Conservation (phyloP, 2,113 vertebrate genomes). For the Cyprinus carpio region DNA sequence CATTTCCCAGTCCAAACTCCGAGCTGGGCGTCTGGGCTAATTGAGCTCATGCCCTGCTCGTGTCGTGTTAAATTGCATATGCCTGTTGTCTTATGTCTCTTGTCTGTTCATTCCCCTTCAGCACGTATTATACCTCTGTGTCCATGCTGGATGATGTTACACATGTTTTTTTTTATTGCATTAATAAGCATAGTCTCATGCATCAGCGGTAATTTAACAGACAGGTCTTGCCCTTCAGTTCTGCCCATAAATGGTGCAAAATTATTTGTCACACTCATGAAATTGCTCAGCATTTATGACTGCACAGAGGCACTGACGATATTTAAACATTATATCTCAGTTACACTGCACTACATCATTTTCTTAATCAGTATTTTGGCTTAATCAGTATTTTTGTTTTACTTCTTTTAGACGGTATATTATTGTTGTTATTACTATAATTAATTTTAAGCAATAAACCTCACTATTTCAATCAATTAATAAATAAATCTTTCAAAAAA, state of each 20-base stretch:
- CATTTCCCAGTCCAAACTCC: constrained; percentile 11
- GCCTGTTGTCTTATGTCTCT: constrained; percentile 17
- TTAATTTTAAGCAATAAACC: too few species aligned
- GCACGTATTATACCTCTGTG: not conserved
- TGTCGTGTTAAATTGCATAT: constrained; percentile 3
- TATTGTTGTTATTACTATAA: too few species aligned
- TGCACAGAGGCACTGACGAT: not conserved
- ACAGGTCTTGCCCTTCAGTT: constrained; percentile 23
- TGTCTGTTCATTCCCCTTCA: not conserved
- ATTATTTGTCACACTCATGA: not conserved
- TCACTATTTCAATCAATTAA: too few species aligned
- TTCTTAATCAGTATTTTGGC: too few species aligned
- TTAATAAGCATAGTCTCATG: not conserved
- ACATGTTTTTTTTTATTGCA: not conserved
- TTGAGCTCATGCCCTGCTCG: constrained; percentile 26
- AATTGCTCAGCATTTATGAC: not conserved
- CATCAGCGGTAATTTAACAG: not conserved
- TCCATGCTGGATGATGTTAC: not conserved
- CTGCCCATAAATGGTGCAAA: not conserved
- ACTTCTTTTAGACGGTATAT: too few species aligned
- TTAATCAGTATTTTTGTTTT: too few species aligned
- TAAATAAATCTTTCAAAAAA: too few species aligned
- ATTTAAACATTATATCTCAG: not conserved
- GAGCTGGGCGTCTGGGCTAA: constrained; percentile 9
- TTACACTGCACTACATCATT: too few species aligned